Conservation (phyloP, 2,888 invertebrate species). For the Macaria liturata region DNA sequence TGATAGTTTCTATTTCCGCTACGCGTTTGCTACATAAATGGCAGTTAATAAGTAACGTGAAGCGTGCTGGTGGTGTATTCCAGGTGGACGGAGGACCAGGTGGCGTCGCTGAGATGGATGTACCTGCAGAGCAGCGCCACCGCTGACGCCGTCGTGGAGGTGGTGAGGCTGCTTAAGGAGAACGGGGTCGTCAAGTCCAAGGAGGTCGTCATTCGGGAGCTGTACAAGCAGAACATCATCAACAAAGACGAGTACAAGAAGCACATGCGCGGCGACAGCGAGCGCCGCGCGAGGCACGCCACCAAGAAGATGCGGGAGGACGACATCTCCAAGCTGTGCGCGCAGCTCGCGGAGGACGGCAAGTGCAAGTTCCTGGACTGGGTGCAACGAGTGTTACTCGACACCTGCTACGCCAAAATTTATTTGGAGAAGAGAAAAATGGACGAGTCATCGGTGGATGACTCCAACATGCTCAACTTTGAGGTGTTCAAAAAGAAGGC, state of each 20-base stretch:
- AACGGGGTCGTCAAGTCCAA: constrained; percentile 84
- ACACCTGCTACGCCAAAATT: constrained; percentile 88
- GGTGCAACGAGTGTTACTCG: constrained; percentile 88
- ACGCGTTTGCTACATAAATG: too few relatives aligned
- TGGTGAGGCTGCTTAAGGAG: constrained; percentile 84
- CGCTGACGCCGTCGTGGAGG: constrained; percentile 84
- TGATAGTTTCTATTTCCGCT: too few relatives aligned
- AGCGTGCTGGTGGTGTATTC: constrained; percentile 34
- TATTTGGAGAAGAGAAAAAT: constrained; percentile 68
- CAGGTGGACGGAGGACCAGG: constrained; percentile 87
- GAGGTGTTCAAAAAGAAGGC: constrained; percentile 46
- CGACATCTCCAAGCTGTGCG: constrained; percentile 77
- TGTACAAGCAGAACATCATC: constrained; percentile 85
- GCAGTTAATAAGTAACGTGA: too few relatives aligned
- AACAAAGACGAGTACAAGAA: constrained; percentile 82
- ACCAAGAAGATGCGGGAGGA: constrained; percentile 55
- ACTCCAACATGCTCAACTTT: constrained; percentile 41
- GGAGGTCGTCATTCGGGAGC: constrained; percentile 84
- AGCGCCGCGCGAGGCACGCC: constrained; percentile 36
- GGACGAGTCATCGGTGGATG: constrained; percentile 28
- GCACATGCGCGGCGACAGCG: constrained; percentile 67
- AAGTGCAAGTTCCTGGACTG: constrained; percentile 83
- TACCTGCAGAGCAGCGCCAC: constrained; percentile 84
- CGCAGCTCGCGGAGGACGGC: constrained; percentile 84
- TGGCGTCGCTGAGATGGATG: constrained; percentile 86